Evolutionary conservation across 2,797 vertebrate species (phyloP).

Genomic region (Manis pentadactyla): DNA sequence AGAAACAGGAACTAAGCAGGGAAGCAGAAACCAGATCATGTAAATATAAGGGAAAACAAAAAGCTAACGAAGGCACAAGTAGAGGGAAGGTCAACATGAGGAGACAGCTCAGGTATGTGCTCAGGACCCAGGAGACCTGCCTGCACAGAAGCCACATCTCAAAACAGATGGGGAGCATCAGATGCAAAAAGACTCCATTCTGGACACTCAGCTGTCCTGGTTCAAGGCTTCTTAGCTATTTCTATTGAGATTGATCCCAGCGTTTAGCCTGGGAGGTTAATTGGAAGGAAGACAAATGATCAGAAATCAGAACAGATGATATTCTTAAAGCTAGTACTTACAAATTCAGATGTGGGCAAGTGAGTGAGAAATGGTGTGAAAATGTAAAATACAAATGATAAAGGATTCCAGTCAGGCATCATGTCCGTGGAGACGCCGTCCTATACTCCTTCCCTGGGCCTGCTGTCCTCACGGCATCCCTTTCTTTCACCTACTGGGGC

Average conservation of each 20-base stretch:
- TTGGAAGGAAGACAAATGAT: background rate
- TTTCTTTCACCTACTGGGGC: background rate
- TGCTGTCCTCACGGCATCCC: background rate
- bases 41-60: slow-evolving; percentile 19
- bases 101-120: background rate
- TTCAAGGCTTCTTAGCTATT: background rate
- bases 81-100: background rate
- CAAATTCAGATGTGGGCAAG: background rate
- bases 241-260: background rate
- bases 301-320: background rate
- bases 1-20: background rate
- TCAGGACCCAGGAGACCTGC: background rate
- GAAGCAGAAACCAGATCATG: background rate
- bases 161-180: background rate
- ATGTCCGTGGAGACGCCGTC: background rate
- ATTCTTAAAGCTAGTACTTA: background rate
- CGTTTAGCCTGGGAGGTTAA: background rate
- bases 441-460: background rate
- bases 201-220: background rate
- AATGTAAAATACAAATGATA: background rate
- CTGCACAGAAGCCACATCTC: background rate
- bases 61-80: background rate
- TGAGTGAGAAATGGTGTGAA: background rate
- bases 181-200: background rate
- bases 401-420: background rate